A percentile compares a stretch with the other conserved stretches of the same genome.
Conservation (phyloP, 1,140 invertebrate genomes). For the Bombus balteatus region DNA sequence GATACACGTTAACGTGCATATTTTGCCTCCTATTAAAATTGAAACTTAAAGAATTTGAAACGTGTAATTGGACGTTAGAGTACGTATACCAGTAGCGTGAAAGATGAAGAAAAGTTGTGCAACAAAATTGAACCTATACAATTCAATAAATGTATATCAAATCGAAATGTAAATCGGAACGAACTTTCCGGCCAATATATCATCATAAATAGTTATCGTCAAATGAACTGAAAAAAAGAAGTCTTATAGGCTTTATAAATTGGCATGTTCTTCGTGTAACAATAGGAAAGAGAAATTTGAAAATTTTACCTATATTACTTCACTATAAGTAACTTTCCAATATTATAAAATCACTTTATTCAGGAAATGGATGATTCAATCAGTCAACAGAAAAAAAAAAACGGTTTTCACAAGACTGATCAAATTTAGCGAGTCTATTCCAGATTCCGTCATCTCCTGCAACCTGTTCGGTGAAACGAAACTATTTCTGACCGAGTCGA, state of each 20-base stretch:
- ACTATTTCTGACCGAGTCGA: constrained; percentile 1
- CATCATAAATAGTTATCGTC: too few relatives aligned
- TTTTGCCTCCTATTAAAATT: background rate
- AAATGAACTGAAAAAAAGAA: background rate
- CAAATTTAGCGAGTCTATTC: background rate
- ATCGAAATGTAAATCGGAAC: too few relatives aligned
- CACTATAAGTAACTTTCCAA: too few relatives aligned
- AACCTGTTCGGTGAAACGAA: background rate
- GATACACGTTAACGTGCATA: background rate
- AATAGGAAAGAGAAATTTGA: background rate
- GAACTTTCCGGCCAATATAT: too few relatives aligned
- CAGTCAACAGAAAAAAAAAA: background rate
- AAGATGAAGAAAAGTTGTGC: too few relatives aligned
- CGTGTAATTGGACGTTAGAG: background rate
- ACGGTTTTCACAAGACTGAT: background rate
- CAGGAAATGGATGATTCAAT: background rate
- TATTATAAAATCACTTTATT: too few relatives aligned
- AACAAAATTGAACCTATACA: too few relatives aligned
- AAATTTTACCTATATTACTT: too few relatives aligned
- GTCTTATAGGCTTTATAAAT: background rate
- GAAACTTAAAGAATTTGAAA: background rate
- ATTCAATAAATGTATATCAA: too few relatives aligned
- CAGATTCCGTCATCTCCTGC: background rate
- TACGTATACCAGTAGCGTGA: too few relatives aligned
- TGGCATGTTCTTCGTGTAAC: too few relatives aligned